Evolutionary conservation across 2,113 vertebrate genomes (phyloP).

Genomic region (Hypocryptadius cinnamomeus): DNA sequence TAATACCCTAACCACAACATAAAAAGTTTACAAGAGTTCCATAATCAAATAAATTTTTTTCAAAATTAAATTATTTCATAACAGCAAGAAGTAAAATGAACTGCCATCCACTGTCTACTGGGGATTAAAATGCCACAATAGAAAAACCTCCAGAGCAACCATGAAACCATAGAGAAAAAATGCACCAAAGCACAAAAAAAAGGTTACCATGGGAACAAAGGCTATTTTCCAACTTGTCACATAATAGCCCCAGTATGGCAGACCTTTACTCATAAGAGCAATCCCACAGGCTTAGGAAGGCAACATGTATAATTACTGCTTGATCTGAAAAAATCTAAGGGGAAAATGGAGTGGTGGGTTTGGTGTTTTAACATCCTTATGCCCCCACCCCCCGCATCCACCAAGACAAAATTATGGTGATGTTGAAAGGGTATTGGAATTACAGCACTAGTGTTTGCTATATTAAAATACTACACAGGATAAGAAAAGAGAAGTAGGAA

Average conservation of each 20-base stretch:
- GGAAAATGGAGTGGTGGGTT: background rate
- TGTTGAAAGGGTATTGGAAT: background rate
- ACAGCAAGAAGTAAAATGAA: constrained; percentile 5
- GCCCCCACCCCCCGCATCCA: background rate
- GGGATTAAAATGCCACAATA: constrained; percentile 39
- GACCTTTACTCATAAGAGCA: constrained; percentile 42
- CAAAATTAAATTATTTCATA: background rate
- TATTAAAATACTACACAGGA: background rate
- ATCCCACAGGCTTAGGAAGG: constrained; percentile 5
- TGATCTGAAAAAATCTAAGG: background rate
- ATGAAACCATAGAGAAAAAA: constrained; percentile 54
- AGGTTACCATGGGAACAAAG: constrained; percentile 64
- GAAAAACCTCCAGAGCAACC: constrained; percentile 51
- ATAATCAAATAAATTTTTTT: background rate
- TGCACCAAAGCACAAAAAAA: constrained; percentile 39
- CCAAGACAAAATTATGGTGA: background rate
- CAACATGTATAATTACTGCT: background rate
- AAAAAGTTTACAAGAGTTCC: constrained; percentile 15
- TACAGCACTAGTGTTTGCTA: background rate
- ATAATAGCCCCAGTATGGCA: constrained; percentile 53
- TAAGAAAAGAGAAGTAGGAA: background rate
- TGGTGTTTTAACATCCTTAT: background rate
- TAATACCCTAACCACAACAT: background rate
- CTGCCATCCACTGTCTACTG: background rate
- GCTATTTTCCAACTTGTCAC: constrained; percentile 54